Base-by-base conservation (phyloP, 2,888 invertebrate species). In the Megastigmus dorsalis region DNA sequence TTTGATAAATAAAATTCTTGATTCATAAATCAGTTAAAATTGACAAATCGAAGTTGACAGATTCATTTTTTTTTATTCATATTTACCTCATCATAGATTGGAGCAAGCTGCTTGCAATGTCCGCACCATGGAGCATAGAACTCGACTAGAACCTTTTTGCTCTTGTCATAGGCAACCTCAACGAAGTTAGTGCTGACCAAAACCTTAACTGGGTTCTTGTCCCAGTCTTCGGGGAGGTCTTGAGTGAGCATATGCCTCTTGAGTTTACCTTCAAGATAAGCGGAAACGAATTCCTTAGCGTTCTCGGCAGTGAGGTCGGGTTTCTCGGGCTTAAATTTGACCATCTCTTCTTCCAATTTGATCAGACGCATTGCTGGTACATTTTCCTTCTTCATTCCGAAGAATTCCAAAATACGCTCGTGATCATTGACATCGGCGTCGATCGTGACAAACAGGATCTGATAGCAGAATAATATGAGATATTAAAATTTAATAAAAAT, bases 51-150 rank as follows among this genome's bases (percentile, higher is more conserved):
- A 52, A 36, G 18, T 36, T 55, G 41, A 62, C 65, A 28, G 50
- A 43, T 15, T n/a, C n/a, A n/a, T n/a, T n/a, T n/a, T n/a, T n/a
- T n/a, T n/a, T n/a, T n/a, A n/a, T n/a, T n/a, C n/a, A 13, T 70
- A 82, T 79, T 57, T 82, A 90, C 89, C 80, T 88, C 88, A 76
- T 99, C 98, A 90, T 97, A 99, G 89, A 98, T 98, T 28, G 99
- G 99, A 68, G 92, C 95, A 84, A 99, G 91, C 89, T 98, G 97
- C 88, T 99, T 98, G 93, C 99, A 99, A 89, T 99, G 99, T 76
- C 97, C 98, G 90, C 96, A 96, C 99, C 99, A 99, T 76, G 99
- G 98, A 66, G 98, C 98, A 89, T 98, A 99, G 91, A 99, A 99
- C 91, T 99, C 99, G 79, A 99, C 98, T 74, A 99, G 92, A 60